These are phyloP conservation scores for Pegea sp. DNA, from an alignment of 23 tunicate species.

Conservation along the genomic window DNA sequence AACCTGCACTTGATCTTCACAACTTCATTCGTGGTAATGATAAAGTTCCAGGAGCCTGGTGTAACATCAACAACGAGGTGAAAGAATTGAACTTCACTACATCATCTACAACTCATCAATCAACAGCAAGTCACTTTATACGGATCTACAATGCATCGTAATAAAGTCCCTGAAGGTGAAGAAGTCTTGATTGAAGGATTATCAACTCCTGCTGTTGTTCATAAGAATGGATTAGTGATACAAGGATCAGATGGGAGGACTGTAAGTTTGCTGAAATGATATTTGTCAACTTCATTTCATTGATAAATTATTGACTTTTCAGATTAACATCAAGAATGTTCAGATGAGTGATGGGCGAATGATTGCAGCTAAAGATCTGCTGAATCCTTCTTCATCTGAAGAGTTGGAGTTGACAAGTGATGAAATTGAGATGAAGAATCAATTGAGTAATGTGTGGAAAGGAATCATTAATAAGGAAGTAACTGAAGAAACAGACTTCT, in stretches of 20 bases:
- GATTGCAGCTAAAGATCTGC: constrained; percentile 68
- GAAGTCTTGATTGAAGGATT: constrained; percentile 47
- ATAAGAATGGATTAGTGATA: constrained; percentile 61
- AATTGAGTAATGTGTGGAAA: constrained; percentile 40
- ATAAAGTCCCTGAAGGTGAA: constrained; percentile 73
- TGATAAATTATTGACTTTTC: not conserved
- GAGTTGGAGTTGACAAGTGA: constrained; percentile 53
- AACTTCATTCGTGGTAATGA: constrained; percentile 91
- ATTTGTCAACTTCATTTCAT: not conserved
- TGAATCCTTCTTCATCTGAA: constrained; percentile 55
- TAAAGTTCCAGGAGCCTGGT: constrained; percentile 92
- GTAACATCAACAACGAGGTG: constrained; percentile 48
- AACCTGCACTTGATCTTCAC: constrained; percentile 49
- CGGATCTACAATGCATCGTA: constrained; percentile 67
- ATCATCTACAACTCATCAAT: too few species aligned
- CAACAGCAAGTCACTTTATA: constrained; percentile 59
- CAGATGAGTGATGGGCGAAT: constrained; percentile 74
- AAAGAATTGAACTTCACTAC: too few species aligned
- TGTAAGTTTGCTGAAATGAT: constrained; percentile 9
- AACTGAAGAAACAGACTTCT: constrained; percentile 54
- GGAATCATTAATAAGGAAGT: constrained; percentile 76
- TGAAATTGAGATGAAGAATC: constrained; percentile 28
- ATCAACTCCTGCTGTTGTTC: constrained; percentile 36
- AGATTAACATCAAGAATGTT: constrained; percentile 81
- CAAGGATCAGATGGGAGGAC: constrained; percentile 76